Evolutionary conservation across 2,113 vertebrate species (phyloP), one percentile per base, ranked within the genome.

Genomic region (Anguilla japonica): DNA sequence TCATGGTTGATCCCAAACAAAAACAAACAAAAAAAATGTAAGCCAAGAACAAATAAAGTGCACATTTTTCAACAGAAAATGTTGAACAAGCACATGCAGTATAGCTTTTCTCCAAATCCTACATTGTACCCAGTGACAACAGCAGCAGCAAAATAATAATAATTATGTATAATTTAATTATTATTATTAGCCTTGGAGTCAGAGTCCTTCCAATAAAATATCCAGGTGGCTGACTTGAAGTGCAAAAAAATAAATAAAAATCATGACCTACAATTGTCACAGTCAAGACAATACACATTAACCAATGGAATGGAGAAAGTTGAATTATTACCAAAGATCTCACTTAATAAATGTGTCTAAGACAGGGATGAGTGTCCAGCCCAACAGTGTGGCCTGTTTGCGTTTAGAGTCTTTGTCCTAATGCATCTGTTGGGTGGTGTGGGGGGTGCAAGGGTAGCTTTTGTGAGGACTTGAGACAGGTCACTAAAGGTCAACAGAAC

Each of bases 401-500:
- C 13, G 46, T 53, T n/a, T 46, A 18, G 20, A n/a, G 82, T 13
- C 50, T 53, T 46, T 53, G 82, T 34, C n/a, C 46, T 20, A 14
- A 26, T 43, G 81, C 41, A n/a, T 6, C 26, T 57, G 39, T 39
- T 63, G n/a, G 57, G 43, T 56, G 81, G 80, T 34, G 40, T 67
- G 60, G 60, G 60, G 22, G 60, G 18, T 22, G 22, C 20, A 26
- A 67, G 18, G 20, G 60, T 67, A 26, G 56, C n/a, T 43, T 82
- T 83, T 83, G 86, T 39, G 26, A 34, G 41, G 82, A 60, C 18
- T 80, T 82, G 53, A 50, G 46, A 46, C 80, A 60, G 85, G 87
- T 88, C 89, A 88, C n/a, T 53, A 41, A 57, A 15, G 85, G 87
- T 84, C 86, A 86, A 40, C 81, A 82, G 9, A 80, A 79, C 84